Percentiles rank a stretch among this genome's conserved stretches.
Conservation (phyloP, 2,888 invertebrate genomes). For the Pogonocherus hispidulus region DNA sequence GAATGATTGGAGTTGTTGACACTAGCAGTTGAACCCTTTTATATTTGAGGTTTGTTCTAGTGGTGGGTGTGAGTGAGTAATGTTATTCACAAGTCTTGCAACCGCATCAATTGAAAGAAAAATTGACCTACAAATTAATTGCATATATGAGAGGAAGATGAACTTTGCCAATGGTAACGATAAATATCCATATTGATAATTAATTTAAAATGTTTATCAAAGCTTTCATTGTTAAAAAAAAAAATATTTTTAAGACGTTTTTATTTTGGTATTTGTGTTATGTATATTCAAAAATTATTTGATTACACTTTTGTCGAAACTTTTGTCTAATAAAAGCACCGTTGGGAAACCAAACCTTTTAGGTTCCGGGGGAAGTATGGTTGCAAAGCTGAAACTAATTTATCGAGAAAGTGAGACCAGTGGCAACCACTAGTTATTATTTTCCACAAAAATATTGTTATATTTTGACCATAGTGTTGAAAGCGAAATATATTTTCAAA, state of each 20-base stretch:
- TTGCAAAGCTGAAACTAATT: too few relatives aligned
- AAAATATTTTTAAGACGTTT: too few relatives aligned
- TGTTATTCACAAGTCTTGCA: background rate
- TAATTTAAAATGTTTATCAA: too few relatives aligned
- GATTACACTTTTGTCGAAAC: too few relatives aligned
- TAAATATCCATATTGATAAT: too few relatives aligned
- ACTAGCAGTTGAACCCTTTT: slow-evolving; percentile 13
- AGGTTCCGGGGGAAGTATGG: too few relatives aligned
- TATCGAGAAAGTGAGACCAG: slow-evolving; percentile 5
- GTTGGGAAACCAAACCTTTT: too few relatives aligned
- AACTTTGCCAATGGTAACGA: background rate
- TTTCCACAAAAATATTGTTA: slow-evolving; percentile 25
- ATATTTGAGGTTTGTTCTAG: background rate
- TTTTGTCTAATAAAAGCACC: too few relatives aligned
- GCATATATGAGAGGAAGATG: background rate
- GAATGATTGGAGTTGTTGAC: slow-evolving; percentile 15
- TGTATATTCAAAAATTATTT: too few relatives aligned
- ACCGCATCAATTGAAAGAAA: background rate
- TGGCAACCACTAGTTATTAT: background rate
- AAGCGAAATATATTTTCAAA: slow-evolving; percentile 32
- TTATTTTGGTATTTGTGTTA: too few relatives aligned
- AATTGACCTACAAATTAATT: background rate
- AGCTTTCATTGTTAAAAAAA: too few relatives aligned
- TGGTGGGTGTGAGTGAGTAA: slow-evolving; percentile 16
- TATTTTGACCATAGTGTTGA: slow-evolving; percentile 35